A percentile compares a stretch with the other conserved stretches of the same genome.
phyloP scores from a whole-genome alignment of 35 echinoderm and acorn worm species.

The Antedon bifida region DNA sequence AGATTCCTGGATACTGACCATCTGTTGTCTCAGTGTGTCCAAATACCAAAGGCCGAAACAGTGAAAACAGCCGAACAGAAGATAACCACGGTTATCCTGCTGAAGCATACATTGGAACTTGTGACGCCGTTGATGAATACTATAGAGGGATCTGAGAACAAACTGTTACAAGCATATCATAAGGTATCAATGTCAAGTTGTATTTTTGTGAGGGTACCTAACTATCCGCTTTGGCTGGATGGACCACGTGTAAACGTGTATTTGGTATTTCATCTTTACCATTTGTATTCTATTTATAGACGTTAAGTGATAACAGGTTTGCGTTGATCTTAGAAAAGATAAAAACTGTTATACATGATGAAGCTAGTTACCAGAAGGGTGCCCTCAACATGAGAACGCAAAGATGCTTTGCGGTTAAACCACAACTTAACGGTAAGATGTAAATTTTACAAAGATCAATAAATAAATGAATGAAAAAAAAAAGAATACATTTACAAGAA shows the following conservation, averaged over 20 bases:
- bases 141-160: constrained; percentile 38
- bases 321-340: constrained; percentile 54
- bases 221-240: no score
- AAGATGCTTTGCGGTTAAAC: constrained; percentile 97
- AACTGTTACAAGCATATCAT: constrained; percentile 67
- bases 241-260: no score
- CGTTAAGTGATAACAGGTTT: constrained; percentile 57
- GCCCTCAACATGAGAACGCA: constrained; percentile 90
- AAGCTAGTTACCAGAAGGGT: constrained; percentile 89
- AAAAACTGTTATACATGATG: constrained; percentile 72
- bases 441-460: no score
- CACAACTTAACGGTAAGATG: constrained; percentile 77
- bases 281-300: constrained; percentile 13
- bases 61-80: constrained; percentile 71
- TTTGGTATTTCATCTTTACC: no score
- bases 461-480: no score
- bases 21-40: constrained; percentile 86
- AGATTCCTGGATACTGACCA: constrained; percentile 90
- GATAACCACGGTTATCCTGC: constrained; percentile 79
- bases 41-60: constrained; percentile 91
- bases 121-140: constrained; percentile 57
- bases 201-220: no score
- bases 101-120: constrained; percentile 84
- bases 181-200: no score
- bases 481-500: no score